A percentile compares a stretch with the other conserved stretches of the same genome.
phyloP scores from a whole-genome alignment of 2,888 invertebrate species.

The Thyatira batis region DNA sequence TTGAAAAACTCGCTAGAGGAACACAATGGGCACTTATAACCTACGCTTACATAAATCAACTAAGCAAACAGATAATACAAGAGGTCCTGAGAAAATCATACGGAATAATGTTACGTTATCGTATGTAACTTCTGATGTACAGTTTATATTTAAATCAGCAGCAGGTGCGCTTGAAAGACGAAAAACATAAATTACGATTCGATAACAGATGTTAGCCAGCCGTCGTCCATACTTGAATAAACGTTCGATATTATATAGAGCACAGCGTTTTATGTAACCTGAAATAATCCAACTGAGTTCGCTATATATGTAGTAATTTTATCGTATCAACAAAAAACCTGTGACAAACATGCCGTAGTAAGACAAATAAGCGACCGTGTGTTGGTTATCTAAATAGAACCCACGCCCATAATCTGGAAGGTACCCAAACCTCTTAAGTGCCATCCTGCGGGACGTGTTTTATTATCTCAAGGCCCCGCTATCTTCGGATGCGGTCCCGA shows the following conservation, averaged over 20 bases:
- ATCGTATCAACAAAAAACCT: slow-evolving; percentile 33
- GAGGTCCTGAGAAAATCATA: slow-evolving; percentile 46
- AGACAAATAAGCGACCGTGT: slow-evolving; percentile 61
- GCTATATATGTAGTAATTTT: slow-evolving; percentile 37
- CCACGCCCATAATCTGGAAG: slow-evolving; percentile 55
- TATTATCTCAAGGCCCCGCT: slow-evolving; percentile 68
- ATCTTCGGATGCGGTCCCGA: slow-evolving; percentile 66
- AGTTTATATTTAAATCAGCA: slow-evolving; percentile 60
- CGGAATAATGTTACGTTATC: slow-evolving; percentile 29
- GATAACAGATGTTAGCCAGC: slow-evolving; percentile 77
- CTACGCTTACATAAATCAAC: slow-evolving; percentile 54
- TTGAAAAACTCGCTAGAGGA: slow-evolving; percentile 43
- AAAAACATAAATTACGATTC: slow-evolving; percentile 73
- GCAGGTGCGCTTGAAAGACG: slow-evolving; percentile 74
- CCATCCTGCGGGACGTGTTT: slow-evolving; percentile 56
- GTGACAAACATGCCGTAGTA: slow-evolving; percentile 45
- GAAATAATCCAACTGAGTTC: slow-evolving; percentile 48
- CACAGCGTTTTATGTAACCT: slow-evolving; percentile 62
- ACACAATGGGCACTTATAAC: slow-evolving; percentile 58
- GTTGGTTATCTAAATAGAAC: slow-evolving; percentile 65
- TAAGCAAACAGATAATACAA: slow-evolving; percentile 55
- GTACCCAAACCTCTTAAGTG: slow-evolving; percentile 63
- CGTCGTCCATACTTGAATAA: slow-evolving; percentile 60
- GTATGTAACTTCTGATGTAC: slow-evolving; percentile 23
- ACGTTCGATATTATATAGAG: slow-evolving; percentile 57